phyloP scores from a whole-genome alignment of 2,113 vertebrate genomes.

The Castor canadensis region DNA sequence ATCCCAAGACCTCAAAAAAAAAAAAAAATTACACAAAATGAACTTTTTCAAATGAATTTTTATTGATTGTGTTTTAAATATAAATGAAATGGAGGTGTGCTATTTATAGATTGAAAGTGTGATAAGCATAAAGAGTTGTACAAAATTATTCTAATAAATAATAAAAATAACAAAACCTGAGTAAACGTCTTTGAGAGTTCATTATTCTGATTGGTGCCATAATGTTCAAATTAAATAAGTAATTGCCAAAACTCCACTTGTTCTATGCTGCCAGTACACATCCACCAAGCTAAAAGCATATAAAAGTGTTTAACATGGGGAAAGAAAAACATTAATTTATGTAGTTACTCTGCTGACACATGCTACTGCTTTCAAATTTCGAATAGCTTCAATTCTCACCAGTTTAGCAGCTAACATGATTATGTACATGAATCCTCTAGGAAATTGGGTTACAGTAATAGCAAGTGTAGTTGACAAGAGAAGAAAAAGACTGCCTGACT shows the following conservation, averaged over 20 bases:
- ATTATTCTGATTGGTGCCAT: conserved; percentile 13
- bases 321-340: conserved; percentile 37
- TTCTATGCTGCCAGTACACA: neutral
- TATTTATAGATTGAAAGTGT: neutral
- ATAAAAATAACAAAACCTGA: neutral
- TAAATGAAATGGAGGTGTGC: neutral
- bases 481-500: conserved; percentile 59
- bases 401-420: conserved; percentile 56
- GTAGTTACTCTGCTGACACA: conserved; percentile 47
- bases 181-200: neutral
- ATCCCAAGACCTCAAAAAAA: too few relatives aligned
- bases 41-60: neutral
- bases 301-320: neutral
- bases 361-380: conserved; percentile 58
- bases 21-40: too few relatives aligned
- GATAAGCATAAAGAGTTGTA: neutral
- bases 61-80: neutral
- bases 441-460: conserved; percentile 64
- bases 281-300: neutral
- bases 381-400: conserved; percentile 63
- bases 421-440: conserved; percentile 70
- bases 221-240: conserved; percentile 50
- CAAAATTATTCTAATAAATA: conserved; percentile 31
- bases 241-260: conserved; percentile 21
- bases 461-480: conserved; percentile 66